Percentiles rank a stretch among this genome's conserved stretches.
These are phyloP conservation scores for Pomacea canaliculata DNA, from an alignment of 2,888 invertebrate genomes.

Conservation along the genomic window DNA sequence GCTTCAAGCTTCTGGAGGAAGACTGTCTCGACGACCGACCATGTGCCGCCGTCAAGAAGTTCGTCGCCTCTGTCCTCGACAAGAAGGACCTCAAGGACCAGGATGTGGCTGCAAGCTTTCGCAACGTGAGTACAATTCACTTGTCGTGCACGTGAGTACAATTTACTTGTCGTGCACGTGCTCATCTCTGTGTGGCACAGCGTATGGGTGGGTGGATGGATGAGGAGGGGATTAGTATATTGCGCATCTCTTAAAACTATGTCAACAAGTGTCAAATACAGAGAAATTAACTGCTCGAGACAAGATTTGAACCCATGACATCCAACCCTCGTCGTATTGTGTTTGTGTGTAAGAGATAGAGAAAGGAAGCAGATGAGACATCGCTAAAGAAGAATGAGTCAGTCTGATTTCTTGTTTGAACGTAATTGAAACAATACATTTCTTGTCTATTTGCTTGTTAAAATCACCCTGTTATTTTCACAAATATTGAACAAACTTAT, in stretches of 20 bases:
- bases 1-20: constrained; percentile 42
- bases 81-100: constrained; percentile 46
- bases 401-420: too few species aligned
- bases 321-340: too few species aligned
- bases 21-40: constrained; percentile 39
- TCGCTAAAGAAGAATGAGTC: too few species aligned
- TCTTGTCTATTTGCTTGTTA: too few species aligned
- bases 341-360: too few species aligned
- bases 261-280: neutral
- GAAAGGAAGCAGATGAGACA: neutral
- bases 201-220: neutral
- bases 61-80: constrained; percentile 40
- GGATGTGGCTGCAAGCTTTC: constrained; percentile 48
- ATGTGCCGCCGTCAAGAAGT: constrained; percentile 40
- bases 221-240: neutral
- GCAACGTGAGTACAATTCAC: constrained; percentile 42
- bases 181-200: neutral
- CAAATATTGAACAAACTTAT: too few species aligned
- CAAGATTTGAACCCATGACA: too few species aligned
- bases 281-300: neutral
- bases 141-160: constrained; percentile 24
- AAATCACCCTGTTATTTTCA: too few species aligned
- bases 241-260: neutral
- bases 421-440: too few species aligned
- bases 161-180: neutral